phyloP scores from a whole-genome alignment of 2,113 vertebrate genomes.

The Takifugu bimaculatus region DNA sequence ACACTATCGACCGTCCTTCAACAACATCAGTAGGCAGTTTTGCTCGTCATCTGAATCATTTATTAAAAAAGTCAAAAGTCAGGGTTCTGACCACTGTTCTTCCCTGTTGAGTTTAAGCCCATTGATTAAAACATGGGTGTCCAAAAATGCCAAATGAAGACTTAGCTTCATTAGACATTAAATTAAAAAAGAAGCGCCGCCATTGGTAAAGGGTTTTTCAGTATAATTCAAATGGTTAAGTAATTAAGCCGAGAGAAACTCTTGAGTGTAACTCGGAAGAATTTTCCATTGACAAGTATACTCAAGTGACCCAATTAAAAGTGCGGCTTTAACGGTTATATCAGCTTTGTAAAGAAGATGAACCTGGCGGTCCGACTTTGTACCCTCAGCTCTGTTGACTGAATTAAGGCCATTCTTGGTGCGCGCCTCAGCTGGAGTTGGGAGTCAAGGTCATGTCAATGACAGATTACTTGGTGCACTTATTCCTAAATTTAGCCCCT shows the following conservation, averaged over 20 bases:
- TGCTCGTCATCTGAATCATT: slow-evolving; percentile 62
- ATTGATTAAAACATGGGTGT: slow-evolving; percentile 19
- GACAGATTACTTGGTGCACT: slow-evolving; percentile 58
- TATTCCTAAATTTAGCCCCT: slow-evolving; percentile 63
- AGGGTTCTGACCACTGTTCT: slow-evolving; percentile 60
- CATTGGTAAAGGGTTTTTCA: slow-evolving; percentile 59
- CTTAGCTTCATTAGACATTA: slow-evolving; percentile 61
- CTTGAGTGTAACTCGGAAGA: too few relatives aligned
- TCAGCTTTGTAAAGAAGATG: slow-evolving; percentile 31
- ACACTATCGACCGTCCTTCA: background rate
- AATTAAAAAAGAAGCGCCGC: slow-evolving; percentile 44
- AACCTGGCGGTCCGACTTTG: slow-evolving; percentile 18
- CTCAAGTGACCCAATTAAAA: slow-evolving; percentile 60
- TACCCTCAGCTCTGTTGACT: slow-evolving; percentile 39
- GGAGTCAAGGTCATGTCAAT: slow-evolving; percentile 73
- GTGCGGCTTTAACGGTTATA: slow-evolving; percentile 29
- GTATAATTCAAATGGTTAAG: background rate
- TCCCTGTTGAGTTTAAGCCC: slow-evolving; percentile 56
- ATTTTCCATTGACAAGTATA: slow-evolving; percentile 46
- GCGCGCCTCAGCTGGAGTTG: slow-evolving; percentile 45
- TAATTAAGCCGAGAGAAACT: background rate
- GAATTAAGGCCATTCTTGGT: slow-evolving; percentile 43
- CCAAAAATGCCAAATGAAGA: slow-evolving; percentile 7
- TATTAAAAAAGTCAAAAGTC: slow-evolving; percentile 46
- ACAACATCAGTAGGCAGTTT: slow-evolving; percentile 40